Conservation (phyloP, 2,797 vertebrate genomes). For the Semaprochilodus insignis region DNA sequence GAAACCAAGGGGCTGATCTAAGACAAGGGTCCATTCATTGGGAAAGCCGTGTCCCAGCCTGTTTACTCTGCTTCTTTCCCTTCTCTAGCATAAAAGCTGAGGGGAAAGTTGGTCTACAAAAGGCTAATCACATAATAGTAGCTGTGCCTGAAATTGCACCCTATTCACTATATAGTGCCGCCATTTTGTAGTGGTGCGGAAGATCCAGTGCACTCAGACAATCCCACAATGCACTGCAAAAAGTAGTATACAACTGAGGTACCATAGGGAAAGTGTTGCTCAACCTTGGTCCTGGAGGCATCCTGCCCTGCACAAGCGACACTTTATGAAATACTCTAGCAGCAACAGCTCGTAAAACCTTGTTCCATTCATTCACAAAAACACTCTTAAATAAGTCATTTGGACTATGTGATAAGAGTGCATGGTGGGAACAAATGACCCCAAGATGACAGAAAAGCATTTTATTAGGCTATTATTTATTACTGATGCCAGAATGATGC, state of each 20-base stretch:
- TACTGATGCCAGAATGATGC: neutral
- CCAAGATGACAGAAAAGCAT: neutral
- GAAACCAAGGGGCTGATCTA: slow-evolving; percentile 41
- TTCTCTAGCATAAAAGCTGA: neutral
- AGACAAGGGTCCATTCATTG: slow-evolving; percentile 48
- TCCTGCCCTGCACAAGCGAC: too few species aligned
- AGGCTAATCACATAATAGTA: neutral
- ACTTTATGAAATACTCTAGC: neutral
- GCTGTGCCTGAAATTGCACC: too few species aligned
- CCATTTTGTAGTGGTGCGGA: too few species aligned
- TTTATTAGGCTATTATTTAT: neutral
- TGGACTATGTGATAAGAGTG: neutral
- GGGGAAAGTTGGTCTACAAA: slow-evolving; percentile 1
- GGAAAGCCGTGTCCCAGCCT: slow-evolving; percentile 16
- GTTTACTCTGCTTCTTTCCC: slow-evolving; percentile 21
- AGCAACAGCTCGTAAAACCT: neutral
- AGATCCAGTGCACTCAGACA: too few species aligned
- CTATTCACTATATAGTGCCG: too few species aligned
- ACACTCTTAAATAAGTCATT: neutral
- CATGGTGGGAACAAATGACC: neutral
- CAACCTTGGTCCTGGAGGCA: too few species aligned
- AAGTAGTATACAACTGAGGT: too few species aligned
- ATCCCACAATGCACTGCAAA: too few species aligned
- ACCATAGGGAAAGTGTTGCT: too few species aligned
- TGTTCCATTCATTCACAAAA: neutral